These are phyloP conservation scores for Nephrotoma guestfalica DNA, from an alignment of 2,888 invertebrate genomes.

Conservation along the genomic window DNA sequence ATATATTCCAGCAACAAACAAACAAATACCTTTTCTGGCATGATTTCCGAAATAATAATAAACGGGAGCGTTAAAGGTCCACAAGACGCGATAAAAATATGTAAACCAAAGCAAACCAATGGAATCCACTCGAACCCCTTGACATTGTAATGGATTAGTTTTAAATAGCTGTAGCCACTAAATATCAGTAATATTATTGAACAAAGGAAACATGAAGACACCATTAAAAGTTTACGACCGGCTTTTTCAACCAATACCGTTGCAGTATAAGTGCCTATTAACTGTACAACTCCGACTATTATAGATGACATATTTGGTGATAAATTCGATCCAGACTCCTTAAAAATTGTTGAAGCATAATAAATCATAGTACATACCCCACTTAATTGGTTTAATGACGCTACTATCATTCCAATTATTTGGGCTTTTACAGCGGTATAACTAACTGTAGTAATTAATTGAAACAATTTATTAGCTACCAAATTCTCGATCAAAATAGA, in stretches of 20 bases:
- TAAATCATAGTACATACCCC: constrained; percentile 29
- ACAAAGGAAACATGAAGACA: constrained; percentile 7
- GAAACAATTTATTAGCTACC: no score
- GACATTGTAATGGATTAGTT: neutral
- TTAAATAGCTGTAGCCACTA: constrained; percentile 6
- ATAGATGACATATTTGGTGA: constrained; percentile 25
- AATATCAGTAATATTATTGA: constrained; percentile 6
- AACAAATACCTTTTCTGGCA: constrained; percentile 7
- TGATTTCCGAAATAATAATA: constrained; percentile 10
- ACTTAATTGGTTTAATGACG: constrained; percentile 24
- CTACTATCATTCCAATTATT: constrained; percentile 22
- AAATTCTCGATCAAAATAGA: no score
- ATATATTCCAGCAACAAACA: neutral
- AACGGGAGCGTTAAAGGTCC: constrained; percentile 11
- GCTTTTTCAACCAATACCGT: constrained; percentile 26
- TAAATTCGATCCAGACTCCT: constrained; percentile 24
- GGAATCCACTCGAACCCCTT: constrained; percentile 9
- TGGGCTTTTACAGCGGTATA: constrained; percentile 14
- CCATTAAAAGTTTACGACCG: constrained; percentile 21
- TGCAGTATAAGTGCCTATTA: constrained; percentile 25
- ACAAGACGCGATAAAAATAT: constrained; percentile 10
- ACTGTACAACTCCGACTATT: constrained; percentile 26
- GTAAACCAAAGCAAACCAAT: constrained; percentile 8
- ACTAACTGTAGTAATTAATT: neutral
- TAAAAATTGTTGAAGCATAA: constrained; percentile 27